Base-by-base conservation (phyloP, 2,888 invertebrate species). In the Synanthedon andrenaeformis region DNA sequence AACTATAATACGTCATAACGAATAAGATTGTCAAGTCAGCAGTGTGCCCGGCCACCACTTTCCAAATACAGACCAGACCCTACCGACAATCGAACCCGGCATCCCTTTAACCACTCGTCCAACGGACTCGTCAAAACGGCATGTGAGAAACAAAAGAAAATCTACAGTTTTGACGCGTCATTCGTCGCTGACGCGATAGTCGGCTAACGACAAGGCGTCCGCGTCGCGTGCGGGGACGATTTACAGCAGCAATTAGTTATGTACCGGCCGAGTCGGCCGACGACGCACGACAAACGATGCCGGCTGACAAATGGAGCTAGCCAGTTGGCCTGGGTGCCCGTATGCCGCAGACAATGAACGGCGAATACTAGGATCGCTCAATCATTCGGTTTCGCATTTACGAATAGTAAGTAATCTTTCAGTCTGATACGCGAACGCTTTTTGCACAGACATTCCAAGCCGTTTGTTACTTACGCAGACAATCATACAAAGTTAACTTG, bases 221-320 rank as follows among this genome's bases (percentile, higher is more conserved):
- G 59, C 65, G 69, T 67, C 72, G 74, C 69, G 70, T 66, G 72
- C 69, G 65, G 67, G 69, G 67, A 79, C 76, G 78, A 82, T 82
- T 82, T 81, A 82, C 80, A 77, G 70, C 76, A 57, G 75, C 79
- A 82, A 82, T 82, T 82, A 82, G 81, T 82, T 81, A 81, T 76
- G 77, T 80, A 73, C 64, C 69, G 23, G 49, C 19, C 42, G 42
- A 42, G 42, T 42, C 66, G 65, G 57, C 63, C 66, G 75, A 75
- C 76, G 74, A 75, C 76, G 74, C 69, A 66, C 74, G 79, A 79
- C 79, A 76, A 79, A 80, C 79, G 81, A 79, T 73, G 70, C 66
- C 64, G 65, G 58, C 74, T 81, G 79, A 81, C 74, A 74, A 80
- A 82, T 80, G 77, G 71, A 65, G 59, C 64, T 63, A 63, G 67